Evolutionary conservation across 2,113 vertebrate genomes (phyloP), one percentile per base, ranked within the genome.

Genomic region (Atherinomorus stipes): DNA sequence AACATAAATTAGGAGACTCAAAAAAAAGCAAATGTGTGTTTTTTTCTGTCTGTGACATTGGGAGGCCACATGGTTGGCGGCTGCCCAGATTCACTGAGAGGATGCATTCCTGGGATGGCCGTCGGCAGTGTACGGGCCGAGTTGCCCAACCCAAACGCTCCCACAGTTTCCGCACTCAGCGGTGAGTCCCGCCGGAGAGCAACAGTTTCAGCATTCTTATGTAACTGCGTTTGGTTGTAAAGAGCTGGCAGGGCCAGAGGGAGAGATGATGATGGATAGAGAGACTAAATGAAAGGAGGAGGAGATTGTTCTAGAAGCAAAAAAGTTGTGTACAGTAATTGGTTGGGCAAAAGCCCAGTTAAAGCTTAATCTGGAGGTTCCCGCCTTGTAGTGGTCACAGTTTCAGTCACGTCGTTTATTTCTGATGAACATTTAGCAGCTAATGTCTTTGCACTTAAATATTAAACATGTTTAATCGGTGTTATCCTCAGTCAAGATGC

Each of bases 21-120:
- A 67, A 57, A 65, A 53, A 44, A 56, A 23, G 25, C 47, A 57
- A 78, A 80, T 56, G 26, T 74, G 77, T 64, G 44, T 62, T 74
- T 54, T 77, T 81, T 40, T 42, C 49, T 78, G 31, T 83, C 45
- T 49, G 88, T 86, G 91, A 92, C 89, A 84, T 84, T 88, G 82
- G 78, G 88, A 90, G 75, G 81, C 90, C 85, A 90, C 90, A 90
- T 86, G 89, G 72, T 86, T 92, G 91, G 92, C 90, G 64, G 74
- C 11, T 50, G 76, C 86, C 86, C 90, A 90, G 83, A 72, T 83
- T 82, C 81, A 80, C 61, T 75, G 88, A 91, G 84, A 71, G 84
- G 84, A 82, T 74, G 63, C 89, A 91, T 93, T 93, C 87, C 75
- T 91, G 76, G 74, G 89, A 87, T 83, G 90, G 83, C 85, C 88